A percentile compares a stretch with the other conserved stretches of the same genome.
Conservation (phyloP, 2,113 vertebrate genomes). For the Nymphicus hollandicus region DNA sequence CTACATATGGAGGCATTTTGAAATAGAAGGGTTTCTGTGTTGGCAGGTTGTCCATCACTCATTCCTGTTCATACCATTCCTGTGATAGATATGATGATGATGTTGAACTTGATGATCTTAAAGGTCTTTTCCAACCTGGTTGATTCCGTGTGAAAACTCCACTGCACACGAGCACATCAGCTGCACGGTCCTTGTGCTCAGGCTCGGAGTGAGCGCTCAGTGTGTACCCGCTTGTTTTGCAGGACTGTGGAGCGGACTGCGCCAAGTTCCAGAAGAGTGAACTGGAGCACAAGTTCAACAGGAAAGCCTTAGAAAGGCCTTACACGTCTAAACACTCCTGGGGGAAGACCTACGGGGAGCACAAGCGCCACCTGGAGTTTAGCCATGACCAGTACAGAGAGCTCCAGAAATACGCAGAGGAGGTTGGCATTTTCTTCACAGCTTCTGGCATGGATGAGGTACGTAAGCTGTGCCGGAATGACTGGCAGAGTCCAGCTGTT, state of each 20-base stretch:
- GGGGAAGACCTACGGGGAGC: slow-evolving; percentile 91
- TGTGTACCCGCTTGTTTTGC: neutral
- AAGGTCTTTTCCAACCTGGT: neutral
- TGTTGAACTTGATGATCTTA: neutral
- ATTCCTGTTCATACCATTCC: neutral
- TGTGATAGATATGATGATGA: neutral
- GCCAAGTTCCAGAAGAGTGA: slow-evolving; percentile 99
- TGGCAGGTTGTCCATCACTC: neutral
- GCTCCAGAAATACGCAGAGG: slow-evolving; percentile 85
- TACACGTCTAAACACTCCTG: slow-evolving; percentile 90
- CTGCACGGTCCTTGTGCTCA: neutral
- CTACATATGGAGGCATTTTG: neutral
- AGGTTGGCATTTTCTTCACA: slow-evolving; percentile 93
- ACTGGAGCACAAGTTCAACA: slow-evolving; percentile 91
- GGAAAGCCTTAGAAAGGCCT: slow-evolving; percentile 82
- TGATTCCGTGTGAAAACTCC: neutral
- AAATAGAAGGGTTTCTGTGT: neutral
- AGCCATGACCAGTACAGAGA: slow-evolving; percentile 90
- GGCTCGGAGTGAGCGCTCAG: neutral
- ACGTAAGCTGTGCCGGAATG: neutral
- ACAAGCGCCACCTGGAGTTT: slow-evolving; percentile 94
- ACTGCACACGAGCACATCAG: neutral
- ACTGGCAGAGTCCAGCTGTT: neutral
- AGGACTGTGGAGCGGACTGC: slow-evolving; percentile 95
- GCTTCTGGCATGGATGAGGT: slow-evolving; percentile 99